Conservation (phyloP, 2,113 vertebrate species). For the Mixornis gularis region DNA sequence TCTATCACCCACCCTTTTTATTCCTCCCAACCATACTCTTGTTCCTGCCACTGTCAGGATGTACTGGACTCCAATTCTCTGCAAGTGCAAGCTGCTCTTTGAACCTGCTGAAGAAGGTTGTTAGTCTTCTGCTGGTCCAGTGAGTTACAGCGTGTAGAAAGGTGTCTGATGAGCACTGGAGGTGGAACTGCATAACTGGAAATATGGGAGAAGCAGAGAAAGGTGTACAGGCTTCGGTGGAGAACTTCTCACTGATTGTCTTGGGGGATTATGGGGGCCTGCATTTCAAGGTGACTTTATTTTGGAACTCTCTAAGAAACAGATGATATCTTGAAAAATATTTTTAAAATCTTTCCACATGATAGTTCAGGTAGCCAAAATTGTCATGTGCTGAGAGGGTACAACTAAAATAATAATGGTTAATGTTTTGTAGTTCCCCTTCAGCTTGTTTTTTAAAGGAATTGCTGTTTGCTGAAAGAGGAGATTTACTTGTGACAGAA, state of each 20-base stretch:
- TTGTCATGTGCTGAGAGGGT: not conserved
- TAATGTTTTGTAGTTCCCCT: not conserved
- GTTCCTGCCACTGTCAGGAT: not conserved
- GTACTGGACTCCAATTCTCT: not conserved
- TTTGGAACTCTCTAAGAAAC: not conserved
- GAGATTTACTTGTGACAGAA: not conserved
- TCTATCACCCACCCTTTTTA: not conserved
- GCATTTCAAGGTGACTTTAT: not conserved
- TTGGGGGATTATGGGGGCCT: not conserved
- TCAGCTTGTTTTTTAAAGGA: not conserved
- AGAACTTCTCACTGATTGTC: not conserved
- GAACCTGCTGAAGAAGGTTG: not conserved
- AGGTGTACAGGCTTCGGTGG: not conserved
- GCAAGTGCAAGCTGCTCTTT: not conserved
- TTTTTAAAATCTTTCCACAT: not conserved
- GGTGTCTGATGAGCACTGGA: not conserved
- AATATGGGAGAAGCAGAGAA: not conserved
- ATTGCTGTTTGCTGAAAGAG: not conserved
- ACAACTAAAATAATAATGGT: not conserved
- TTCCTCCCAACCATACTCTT: not conserved
- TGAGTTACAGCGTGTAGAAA: not conserved
- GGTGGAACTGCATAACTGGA: not conserved
- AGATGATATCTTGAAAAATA: not conserved
- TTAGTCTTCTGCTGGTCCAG: not conserved
- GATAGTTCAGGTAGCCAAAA: not conserved